phyloP scores from a whole-genome alignment of 2,113 vertebrate genomes.

The Siniperca knerii region DNA sequence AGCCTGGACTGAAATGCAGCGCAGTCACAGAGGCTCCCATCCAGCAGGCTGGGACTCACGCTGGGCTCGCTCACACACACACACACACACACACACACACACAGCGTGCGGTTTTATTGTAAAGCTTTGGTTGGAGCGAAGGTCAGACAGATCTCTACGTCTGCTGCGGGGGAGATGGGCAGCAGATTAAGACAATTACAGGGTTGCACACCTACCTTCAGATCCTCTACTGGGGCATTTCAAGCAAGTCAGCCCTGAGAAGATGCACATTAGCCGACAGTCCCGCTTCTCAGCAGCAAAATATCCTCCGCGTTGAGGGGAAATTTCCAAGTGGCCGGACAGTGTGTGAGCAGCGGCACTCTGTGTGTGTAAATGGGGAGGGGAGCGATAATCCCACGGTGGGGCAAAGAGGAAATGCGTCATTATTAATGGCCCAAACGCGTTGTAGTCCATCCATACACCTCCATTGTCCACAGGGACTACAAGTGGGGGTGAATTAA shows the following conservation, averaged over 20 bases:
- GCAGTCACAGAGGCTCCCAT: slow-evolving; percentile 3
- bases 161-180: slow-evolving; percentile 53
- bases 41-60: slow-evolving; percentile 31
- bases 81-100: slow-evolving; percentile 4
- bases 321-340: slow-evolving; percentile 72
- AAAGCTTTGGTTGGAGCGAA: slow-evolving; percentile 49
- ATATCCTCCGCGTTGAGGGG: slow-evolving; percentile 72
- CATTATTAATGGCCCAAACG: slow-evolving; percentile 73
- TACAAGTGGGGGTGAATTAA: not conserved
- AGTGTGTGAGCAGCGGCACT: slow-evolving; percentile 50
- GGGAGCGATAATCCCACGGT: slow-evolving; percentile 58
- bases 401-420: slow-evolving; percentile 82
- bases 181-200: slow-evolving; percentile 55
- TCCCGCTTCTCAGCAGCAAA: slow-evolving; percentile 66
- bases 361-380: slow-evolving; percentile 47
- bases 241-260: slow-evolving; percentile 56
- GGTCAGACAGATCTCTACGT: slow-evolving; percentile 54
- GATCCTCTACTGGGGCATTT: slow-evolving; percentile 76
- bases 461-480: not conserved
- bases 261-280: slow-evolving; percentile 72
- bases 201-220: slow-evolving; percentile 74
- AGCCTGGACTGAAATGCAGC: not conserved
- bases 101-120: slow-evolving; percentile 42
- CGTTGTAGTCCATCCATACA: slow-evolving; percentile 75
- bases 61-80: slow-evolving; percentile 5